Evolutionary conservation across 1,140 invertebrate genomes (phyloP).

Genomic region (Drosophila sp.): DNA sequence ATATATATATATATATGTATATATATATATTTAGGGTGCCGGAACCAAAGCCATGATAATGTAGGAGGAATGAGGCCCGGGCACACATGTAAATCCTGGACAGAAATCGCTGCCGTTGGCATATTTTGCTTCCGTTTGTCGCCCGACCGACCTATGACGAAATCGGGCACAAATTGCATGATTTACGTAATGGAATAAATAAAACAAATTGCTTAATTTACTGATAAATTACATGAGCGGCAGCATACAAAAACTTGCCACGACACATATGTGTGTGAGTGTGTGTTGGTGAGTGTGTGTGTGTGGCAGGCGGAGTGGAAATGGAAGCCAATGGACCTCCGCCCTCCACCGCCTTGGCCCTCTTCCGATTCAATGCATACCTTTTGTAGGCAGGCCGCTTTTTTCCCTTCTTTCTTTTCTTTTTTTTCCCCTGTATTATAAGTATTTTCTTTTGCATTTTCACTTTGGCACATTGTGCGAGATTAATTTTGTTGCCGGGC

Average conservation of each 20-base stretch:
- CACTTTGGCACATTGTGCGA: conserved; percentile 73
- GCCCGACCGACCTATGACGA: conserved; percentile 60
- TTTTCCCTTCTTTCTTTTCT: background rate
- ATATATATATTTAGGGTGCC: too few relatives aligned
- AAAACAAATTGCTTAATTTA: conserved; percentile 83
- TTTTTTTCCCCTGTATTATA: conserved; percentile 17
- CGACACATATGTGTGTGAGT: conserved; percentile 28
- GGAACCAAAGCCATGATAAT: background rate
- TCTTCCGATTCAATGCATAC: conserved; percentile 3
- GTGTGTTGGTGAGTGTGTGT: too few relatives aligned
- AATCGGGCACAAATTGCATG: conserved; percentile 81
- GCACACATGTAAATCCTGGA: conserved; percentile 68
- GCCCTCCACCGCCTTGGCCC: background rate
- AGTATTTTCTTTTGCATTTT: conserved; percentile 53
- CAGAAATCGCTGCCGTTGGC: conserved; percentile 72
- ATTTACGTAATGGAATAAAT: conserved; percentile 83
- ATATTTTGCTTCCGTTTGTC: conserved; percentile 37
- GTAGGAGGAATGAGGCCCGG: background rate
- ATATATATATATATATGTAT: background rate
- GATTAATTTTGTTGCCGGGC: conserved; percentile 68
- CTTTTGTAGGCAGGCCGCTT: background rate
- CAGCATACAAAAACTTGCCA: conserved; percentile 50
- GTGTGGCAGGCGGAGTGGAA: too few relatives aligned
- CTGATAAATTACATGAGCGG: conserved; percentile 81
- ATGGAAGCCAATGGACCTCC: too few relatives aligned